Evolutionary conservation across 2,113 vertebrate species (phyloP), one percentile per base, ranked within the genome.

Genomic region (Nothobranchius kuhntae): DNA sequence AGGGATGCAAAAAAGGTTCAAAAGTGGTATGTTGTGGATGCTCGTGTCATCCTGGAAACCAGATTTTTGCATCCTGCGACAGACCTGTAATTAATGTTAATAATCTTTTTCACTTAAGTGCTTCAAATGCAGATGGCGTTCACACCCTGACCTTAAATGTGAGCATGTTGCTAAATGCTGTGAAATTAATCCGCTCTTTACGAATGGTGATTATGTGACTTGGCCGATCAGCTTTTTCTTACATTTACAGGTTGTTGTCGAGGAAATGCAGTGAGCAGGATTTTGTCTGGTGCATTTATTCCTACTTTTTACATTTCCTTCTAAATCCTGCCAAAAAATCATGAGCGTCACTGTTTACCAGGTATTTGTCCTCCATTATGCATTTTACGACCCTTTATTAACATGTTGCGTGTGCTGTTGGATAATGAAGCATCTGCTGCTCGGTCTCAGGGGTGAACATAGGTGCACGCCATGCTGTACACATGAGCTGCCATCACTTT

Each of bases 371-470:
- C 65, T 61, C 50, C 67, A 65, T 72, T 15, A 53, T 60, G 47
- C 54, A 68, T 60, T 77, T 62, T 2, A 1, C 12, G 7, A 59
- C 57, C 53, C 65, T 66, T 58, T 74, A 73, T 81, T 86, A 80
- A 68, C 71, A 78, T 66, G 61, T 78, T 63, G 64, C 9, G 47
- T 75, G 78, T 83, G 76, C 73, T 77, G 70, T 78, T 82, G 69
- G 52, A 66, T 87, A 91, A 88, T 85, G 83, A 87, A 90, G 80
- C 90, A 86, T 83, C 83, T 87, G 83, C 73, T 77, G 64, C 60
- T 83, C 68, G 73, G 87, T 86, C 86, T 85, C 13, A 7, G 69
- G 86, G 85, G 85, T 68, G 79, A 63, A 84, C 80, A 73, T 75
- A 83, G 85, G 72, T 61, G 81, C 83, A 86, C 69, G 59, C 58